phyloP scores from a whole-genome alignment of 2,113 vertebrate species.

The Uria lomvia region DNA sequence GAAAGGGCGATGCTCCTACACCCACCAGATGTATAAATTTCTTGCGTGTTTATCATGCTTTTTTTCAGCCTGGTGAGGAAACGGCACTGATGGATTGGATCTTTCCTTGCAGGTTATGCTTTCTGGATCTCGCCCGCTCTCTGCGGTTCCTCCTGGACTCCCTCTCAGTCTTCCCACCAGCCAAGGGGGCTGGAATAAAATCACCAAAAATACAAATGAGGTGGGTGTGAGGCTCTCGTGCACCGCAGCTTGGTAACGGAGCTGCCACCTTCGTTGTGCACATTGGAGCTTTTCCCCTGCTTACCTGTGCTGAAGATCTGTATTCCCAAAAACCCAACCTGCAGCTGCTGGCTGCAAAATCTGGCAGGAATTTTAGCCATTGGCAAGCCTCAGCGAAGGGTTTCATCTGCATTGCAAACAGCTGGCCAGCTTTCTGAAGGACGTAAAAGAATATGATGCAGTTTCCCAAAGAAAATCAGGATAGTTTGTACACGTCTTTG shows the following conservation, averaged over 20 bases:
- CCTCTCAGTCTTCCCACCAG: not conserved
- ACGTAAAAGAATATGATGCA: not conserved
- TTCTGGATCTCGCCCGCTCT: not conserved
- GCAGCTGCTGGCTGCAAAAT: not conserved
- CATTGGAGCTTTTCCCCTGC: no score
- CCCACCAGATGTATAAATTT: not conserved
- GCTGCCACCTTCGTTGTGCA: accelerated
- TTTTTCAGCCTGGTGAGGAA: not conserved
- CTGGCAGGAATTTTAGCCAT: not conserved
- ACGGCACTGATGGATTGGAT: not conserved
- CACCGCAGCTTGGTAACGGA: accelerated
- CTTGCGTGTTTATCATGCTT: accelerated
- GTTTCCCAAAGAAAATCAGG: not conserved
- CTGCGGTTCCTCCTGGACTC: not conserved
- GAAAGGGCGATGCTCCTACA: not conserved
- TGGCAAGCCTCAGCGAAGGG: not conserved
- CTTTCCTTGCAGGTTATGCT: not conserved
- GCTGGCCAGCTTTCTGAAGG: not conserved
- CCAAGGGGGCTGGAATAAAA: not conserved
- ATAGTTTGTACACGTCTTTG: not conserved
- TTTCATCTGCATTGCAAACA: not conserved
- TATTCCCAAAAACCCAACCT: not conserved
- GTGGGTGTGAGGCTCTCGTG: accelerated
- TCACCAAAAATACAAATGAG: not conserved
- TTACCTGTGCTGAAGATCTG: not conserved